A percentile compares a stretch with the other conserved stretches of the same genome.
Conservation (phyloP, 1,140 invertebrate species). For the Calephelis nemesis region DNA sequence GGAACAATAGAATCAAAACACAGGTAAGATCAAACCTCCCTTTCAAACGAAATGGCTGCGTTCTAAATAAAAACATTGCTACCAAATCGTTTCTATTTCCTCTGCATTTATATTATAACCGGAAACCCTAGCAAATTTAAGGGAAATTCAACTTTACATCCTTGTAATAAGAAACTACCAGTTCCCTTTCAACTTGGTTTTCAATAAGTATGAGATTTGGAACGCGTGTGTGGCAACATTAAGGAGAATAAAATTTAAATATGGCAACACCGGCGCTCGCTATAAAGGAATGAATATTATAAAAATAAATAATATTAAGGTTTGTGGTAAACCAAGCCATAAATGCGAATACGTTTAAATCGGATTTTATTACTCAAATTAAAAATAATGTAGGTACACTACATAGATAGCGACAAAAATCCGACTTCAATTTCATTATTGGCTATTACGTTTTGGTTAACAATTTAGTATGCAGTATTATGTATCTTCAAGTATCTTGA, state of each 20-base stretch:
- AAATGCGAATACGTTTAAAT: background rate
- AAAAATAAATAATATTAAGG: slow-evolving; percentile 39
- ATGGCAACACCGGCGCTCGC: slow-evolving; percentile 62
- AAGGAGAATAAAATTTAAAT: slow-evolving; percentile 77
- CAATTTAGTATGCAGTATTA: too few relatives aligned
- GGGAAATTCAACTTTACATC: slow-evolving; percentile 31
- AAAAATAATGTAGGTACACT: too few relatives aligned
- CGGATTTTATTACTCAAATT: background rate
- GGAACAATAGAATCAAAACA: slow-evolving; percentile 54
- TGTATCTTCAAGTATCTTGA: too few relatives aligned
- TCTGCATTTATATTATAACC: slow-evolving; percentile 52
- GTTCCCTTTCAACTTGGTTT: slow-evolving; percentile 30
- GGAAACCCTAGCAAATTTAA: slow-evolving; percentile 24
- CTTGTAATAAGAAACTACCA: slow-evolving; percentile 21
- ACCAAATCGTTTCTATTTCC: slow-evolving; percentile 69
- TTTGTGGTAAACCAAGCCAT: background rate
- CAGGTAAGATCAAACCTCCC: slow-evolving; percentile 64
- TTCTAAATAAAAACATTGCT: slow-evolving; percentile 77
- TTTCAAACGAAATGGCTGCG: slow-evolving; percentile 55
- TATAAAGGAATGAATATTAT: slow-evolving; percentile 69
- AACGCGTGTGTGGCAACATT: slow-evolving; percentile 73
- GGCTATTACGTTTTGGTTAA: too few relatives aligned
- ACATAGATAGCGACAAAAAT: background rate
- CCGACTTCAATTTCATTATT: background rate
- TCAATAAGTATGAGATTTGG: slow-evolving; percentile 67